Evolutionary conservation across 2,888 invertebrate species (phyloP).

Genomic region (Eilema sororculum): DNA sequence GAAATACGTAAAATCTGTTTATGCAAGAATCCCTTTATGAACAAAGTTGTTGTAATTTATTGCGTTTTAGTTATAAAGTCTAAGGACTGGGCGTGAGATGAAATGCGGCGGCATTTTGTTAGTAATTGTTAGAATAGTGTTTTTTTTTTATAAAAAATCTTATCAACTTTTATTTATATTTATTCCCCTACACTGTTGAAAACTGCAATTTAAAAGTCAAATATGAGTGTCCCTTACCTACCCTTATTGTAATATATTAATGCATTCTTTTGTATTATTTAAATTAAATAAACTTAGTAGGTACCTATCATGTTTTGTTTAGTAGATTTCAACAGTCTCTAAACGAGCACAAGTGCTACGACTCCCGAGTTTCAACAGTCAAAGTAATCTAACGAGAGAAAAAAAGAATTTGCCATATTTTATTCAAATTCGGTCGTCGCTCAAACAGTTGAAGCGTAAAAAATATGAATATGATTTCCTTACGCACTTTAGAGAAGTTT

Average conservation of each 20-base stretch:
- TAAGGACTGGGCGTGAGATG: constrained; percentile 33
- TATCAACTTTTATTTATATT: no score
- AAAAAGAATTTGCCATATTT: constrained; percentile 56
- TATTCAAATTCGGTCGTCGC: constrained; percentile 79
- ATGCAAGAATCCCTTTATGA: constrained; percentile 58
- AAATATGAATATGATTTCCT: constrained; percentile 86
- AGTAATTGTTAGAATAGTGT: neutral
- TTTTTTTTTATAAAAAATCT: neutral
- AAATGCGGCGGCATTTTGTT: constrained; percentile 24
- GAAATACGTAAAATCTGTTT: constrained; percentile 64
- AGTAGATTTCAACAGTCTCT: constrained; percentile 15
- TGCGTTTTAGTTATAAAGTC: constrained; percentile 46
- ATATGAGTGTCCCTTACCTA: neutral
- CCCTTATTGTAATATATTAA: constrained; percentile 17
- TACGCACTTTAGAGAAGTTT: constrained; percentile 80
- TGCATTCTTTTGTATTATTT: constrained; percentile 20
- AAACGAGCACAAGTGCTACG: constrained; percentile 40
- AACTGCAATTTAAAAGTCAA: neutral
- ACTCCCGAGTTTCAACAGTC: constrained; percentile 41
- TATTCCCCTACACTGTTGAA: no score
- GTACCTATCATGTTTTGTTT: constrained; percentile 14
- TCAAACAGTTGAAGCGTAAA: constrained; percentile 84
- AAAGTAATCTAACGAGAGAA: constrained; percentile 54
- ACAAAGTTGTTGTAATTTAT: constrained; percentile 54
- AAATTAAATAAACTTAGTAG: neutral